phyloP scores from a whole-genome alignment of 1,140 invertebrate species.

The Anastatus disparis region DNA sequence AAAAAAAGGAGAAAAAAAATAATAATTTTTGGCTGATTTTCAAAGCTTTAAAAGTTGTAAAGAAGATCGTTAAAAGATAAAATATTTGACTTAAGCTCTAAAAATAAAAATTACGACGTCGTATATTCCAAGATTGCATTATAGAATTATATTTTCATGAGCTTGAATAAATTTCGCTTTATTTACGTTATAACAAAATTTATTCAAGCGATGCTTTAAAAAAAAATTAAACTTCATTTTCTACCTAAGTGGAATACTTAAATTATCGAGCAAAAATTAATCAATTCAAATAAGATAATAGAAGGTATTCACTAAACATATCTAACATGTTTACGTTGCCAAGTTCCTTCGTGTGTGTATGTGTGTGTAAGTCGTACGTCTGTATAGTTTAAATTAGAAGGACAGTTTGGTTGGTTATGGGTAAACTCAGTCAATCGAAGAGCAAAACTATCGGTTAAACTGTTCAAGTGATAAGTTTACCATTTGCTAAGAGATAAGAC shows the following conservation, averaged over 20 bases:
- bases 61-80: background rate
- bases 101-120: background rate
- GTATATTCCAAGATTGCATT: background rate
- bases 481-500: background rate
- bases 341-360: too few species aligned
- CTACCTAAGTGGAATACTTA: too few species aligned
- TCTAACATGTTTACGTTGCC: too few species aligned
- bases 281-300: too few species aligned
- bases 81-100: too few species aligned
- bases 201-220: too few species aligned
- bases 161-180: background rate
- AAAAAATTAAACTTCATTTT: too few species aligned
- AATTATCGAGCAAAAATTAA: too few species aligned
- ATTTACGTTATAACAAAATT: too few species aligned
- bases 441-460: slow-evolving; percentile 31
- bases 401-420: slow-evolving; percentile 30
- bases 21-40: slow-evolving; percentile 1
- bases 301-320: too few species aligned
- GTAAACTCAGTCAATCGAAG: slow-evolving; percentile 17
- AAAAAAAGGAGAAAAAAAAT: too few species aligned
- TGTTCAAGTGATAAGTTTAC: slow-evolving; percentile 13
- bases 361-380: too few species aligned
- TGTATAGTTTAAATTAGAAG: background rate
- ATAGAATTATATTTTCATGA: slow-evolving; percentile 11
- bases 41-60: background rate